Conservation (phyloP, 2,888 invertebrate species). For the Boloria euphrosyne region DNA sequence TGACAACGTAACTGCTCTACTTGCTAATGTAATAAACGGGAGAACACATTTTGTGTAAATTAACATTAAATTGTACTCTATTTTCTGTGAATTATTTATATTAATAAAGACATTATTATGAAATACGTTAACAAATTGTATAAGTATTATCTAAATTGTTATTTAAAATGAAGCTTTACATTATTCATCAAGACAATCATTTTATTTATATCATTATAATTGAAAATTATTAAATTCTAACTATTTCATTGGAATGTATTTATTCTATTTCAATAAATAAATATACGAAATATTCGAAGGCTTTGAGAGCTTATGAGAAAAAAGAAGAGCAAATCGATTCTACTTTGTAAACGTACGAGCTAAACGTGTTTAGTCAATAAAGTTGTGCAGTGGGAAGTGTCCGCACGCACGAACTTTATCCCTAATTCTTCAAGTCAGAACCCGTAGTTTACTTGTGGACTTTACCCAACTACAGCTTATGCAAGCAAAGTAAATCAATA, state of each 20-base stretch:
- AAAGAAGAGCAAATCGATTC: conserved; percentile 1
- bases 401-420: conserved; percentile 52
- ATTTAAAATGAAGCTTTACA: no score
- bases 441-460: conserved; percentile 58
- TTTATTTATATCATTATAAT: no score
- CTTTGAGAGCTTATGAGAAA: background rate
- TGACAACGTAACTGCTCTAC: conserved; percentile 33
- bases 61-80: background rate
- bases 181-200: no score
- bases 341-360: conserved; percentile 16
- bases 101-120: background rate
- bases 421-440: conserved; percentile 66
- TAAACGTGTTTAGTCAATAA: conserved; percentile 23
- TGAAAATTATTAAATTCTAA: no score
- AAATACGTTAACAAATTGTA: no score
- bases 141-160: no score
- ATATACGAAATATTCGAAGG: no score
- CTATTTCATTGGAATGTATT: no score
- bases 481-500: conserved; percentile 82
- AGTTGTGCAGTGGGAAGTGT: conserved; percentile 35
- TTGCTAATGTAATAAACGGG: conserved; percentile 29
- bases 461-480: conserved; percentile 75
- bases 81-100: background rate
- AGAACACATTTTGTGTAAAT: background rate
- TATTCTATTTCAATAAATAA: no score